Conservation (phyloP, 1,140 invertebrate genomes). For the Calosoma granatense region DNA sequence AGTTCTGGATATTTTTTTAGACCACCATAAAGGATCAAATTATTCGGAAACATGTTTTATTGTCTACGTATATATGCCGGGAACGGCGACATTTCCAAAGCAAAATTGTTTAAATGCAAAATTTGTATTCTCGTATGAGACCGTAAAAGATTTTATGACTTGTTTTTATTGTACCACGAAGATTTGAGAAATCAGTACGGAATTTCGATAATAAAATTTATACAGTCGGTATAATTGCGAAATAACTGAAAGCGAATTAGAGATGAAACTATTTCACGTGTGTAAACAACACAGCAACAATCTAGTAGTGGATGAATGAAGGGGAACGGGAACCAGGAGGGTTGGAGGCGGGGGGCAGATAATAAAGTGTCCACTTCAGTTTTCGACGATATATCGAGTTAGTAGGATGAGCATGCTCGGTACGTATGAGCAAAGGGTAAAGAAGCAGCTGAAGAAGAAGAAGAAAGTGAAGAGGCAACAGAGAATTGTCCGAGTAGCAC, state of each 20-base stretch:
- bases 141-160: slow-evolving; percentile 5
- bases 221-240: neutral
- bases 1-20: no score
- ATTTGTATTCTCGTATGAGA: slow-evolving; percentile 5
- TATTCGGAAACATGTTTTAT: slow-evolving; percentile 9
- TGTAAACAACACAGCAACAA: no score
- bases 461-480: neutral
- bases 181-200: neutral
- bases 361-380: neutral
- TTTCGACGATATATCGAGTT: neutral
- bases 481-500: no score
- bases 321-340: no score
- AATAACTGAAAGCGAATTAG: neutral
- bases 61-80: neutral
- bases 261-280: no score
- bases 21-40: slow-evolving; percentile 5
- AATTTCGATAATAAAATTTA: slow-evolving; percentile 2
- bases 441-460: neutral
- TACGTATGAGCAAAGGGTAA: neutral
- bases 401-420: no score
- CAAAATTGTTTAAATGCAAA: slow-evolving; percentile 9
- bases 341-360: no score
- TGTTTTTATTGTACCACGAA: slow-evolving; percentile 2
- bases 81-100: neutral
- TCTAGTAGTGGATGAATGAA: no score